Conservation (phyloP, 2,797 vertebrate species). For the Neopelma chrysocephalum region DNA sequence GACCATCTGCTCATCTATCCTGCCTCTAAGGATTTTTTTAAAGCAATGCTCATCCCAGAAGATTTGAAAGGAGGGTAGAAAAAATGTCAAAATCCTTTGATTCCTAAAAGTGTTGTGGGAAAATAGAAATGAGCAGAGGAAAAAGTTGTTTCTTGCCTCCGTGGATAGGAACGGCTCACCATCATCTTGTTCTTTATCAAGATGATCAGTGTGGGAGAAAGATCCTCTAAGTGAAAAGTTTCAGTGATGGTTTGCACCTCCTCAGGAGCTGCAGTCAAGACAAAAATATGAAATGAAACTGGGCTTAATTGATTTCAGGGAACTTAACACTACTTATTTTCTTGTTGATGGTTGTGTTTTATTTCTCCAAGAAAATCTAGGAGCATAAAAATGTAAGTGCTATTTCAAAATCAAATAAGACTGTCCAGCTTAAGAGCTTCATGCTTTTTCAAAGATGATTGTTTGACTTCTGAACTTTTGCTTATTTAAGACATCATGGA, state of each 20-base stretch:
- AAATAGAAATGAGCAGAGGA: background rate
- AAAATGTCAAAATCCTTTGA: background rate
- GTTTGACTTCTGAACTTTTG: background rate
- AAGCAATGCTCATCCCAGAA: background rate
- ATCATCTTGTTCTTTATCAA: background rate
- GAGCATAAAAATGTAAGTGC: background rate
- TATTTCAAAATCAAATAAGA: background rate
- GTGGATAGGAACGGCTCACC: background rate
- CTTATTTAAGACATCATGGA: background rate
- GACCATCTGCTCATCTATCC: background rate
- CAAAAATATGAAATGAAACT: background rate
- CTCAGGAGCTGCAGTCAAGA: background rate
- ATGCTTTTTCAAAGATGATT: background rate
- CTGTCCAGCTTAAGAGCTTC: background rate
- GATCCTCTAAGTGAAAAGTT: background rate
- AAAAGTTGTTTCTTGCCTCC: background rate
- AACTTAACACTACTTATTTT: background rate
- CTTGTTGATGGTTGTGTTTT: background rate
- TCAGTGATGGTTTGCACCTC: background rate
- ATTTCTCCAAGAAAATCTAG: background rate
- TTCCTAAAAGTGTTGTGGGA: background rate
- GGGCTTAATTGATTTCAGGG: background rate
- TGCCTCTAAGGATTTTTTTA: background rate
- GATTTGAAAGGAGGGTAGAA: background rate
- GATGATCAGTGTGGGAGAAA: background rate